These are phyloP conservation scores for Scrobipalpa costella DNA, from an alignment of 2,888 invertebrate genomes.

Conservation along the genomic window DNA sequence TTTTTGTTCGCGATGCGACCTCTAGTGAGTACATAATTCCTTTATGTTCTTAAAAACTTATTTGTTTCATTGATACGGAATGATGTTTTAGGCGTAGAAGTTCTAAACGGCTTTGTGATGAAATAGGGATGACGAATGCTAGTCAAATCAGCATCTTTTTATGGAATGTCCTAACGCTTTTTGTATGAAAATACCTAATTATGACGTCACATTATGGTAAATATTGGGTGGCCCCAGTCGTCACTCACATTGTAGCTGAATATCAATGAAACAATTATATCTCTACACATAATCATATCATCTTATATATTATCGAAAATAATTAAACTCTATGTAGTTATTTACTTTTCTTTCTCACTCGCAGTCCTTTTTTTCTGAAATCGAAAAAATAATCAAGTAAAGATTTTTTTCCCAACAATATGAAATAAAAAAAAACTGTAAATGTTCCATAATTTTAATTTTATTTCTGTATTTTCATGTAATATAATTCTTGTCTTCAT, in stretches of 20 bases:
- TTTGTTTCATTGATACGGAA: slow-evolving; percentile 8
- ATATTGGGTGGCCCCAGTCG: too few relatives aligned
- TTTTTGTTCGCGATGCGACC: too few relatives aligned
- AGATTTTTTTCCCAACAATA: slow-evolving; percentile 26
- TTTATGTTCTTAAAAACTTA: too few relatives aligned
- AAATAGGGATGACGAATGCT: too few relatives aligned
- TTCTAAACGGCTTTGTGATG: too few relatives aligned
- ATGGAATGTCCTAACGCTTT: too few relatives aligned
- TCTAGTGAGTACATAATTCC: too few relatives aligned
- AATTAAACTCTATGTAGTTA: slow-evolving; percentile 31
- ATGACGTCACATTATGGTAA: too few relatives aligned
- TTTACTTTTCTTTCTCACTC: slow-evolving; percentile 49
- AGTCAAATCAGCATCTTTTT: too few relatives aligned
- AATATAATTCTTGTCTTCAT: slow-evolving; percentile 32
- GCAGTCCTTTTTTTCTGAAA: slow-evolving; percentile 52
- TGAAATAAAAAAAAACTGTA: slow-evolving; percentile 30
- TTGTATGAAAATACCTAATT: too few relatives aligned
- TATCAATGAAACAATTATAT: slow-evolving; percentile 5
- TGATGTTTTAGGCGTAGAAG: too few relatives aligned
- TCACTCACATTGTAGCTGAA: background rate
- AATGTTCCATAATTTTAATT: slow-evolving; percentile 33
- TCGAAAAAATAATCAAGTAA: slow-evolving; percentile 35
- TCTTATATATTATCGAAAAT: background rate
- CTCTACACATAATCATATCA: background rate
- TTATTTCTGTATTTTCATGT: slow-evolving; percentile 42